Base-by-base conservation (phyloP, 2,113 vertebrate genomes). In the Micromys minutus region DNA sequence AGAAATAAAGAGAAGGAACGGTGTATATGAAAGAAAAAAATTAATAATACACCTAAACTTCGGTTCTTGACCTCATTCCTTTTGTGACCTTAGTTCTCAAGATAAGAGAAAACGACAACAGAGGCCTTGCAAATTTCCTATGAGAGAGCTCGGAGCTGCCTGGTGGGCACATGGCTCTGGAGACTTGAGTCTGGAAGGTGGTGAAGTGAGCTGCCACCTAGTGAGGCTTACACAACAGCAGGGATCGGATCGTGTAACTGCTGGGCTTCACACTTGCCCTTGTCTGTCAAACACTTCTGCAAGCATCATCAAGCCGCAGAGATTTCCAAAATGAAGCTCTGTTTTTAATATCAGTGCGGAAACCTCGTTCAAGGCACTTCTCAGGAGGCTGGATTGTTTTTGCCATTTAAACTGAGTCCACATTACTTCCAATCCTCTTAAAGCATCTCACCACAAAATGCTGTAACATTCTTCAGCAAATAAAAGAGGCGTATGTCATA, bases 221-320 rank as follows among this genome's bases (percentile, higher is more conserved):
- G 98, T 96, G 98, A 98, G 98, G 98, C 98, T 98, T 96, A 91
- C 98, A 97, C 97, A 97, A 98, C 98, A 96, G 97, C 98, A 97
- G 97, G 99, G 99, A 99, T 99, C 99, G 98, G 99, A 99, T 99
- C 99, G 97, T 97, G 98, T 99, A 98, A 98, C 99, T 55, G 85
- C 93, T 93, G 95, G 91, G 97, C 93, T 85, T 87, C 89, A 96
- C 99, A 99, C 98, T 99, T 99, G 99, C 96, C 99, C 96, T 98
- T 99, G 99, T 99, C 99, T 97, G 98, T 99, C 99, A 99, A 99
- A 99, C 97, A 98, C 98, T 98, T 99, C 98, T 99, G 98, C 98
- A 98, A 98, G 98, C 99, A 99, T 99, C 98, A 98, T 99, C 98
- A 99, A 98, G 98, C 98, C 97, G 97, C 97, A 94, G 89, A 95